Percentiles rank a stretch among this genome's conserved stretches.
Evolutionary conservation across 2,113 vertebrate genomes (phyloP).

Genomic region (Lipotes vexillifer): DNA sequence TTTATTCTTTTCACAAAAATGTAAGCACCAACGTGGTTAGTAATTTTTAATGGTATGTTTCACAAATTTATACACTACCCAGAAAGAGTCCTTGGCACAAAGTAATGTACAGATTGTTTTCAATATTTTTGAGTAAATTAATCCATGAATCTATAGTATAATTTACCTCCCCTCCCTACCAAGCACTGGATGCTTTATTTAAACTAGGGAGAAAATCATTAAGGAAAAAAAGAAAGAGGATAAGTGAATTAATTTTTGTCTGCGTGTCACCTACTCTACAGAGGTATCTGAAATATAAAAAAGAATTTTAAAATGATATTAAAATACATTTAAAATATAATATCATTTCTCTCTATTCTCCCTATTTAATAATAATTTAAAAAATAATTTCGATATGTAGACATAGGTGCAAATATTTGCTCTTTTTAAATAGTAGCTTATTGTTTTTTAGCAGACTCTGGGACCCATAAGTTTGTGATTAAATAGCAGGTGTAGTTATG

Average conservation of each 20-base stretch:
- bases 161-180: fast-evolving
- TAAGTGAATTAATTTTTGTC: background rate
- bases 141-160: background rate
- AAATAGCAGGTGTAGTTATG: background rate
- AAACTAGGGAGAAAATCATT: background rate
- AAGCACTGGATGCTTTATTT: background rate
- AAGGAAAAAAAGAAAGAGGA: background rate
- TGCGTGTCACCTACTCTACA: background rate
- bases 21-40: background rate
- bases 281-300: background rate
- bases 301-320: background rate
- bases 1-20: background rate
- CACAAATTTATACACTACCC: background rate
- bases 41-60: background rate
- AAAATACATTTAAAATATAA: background rate
- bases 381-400: background rate
- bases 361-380: background rate
- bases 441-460: background rate
- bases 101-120: background rate
- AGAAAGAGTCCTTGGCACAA: background rate
- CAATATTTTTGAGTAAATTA: background rate
- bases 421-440: background rate
- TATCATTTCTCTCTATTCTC: background rate
- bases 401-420: background rate
- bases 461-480: background rate